Conservation (phyloP, 2,888 invertebrate species). For the Lumbricus terrestris region DNA sequence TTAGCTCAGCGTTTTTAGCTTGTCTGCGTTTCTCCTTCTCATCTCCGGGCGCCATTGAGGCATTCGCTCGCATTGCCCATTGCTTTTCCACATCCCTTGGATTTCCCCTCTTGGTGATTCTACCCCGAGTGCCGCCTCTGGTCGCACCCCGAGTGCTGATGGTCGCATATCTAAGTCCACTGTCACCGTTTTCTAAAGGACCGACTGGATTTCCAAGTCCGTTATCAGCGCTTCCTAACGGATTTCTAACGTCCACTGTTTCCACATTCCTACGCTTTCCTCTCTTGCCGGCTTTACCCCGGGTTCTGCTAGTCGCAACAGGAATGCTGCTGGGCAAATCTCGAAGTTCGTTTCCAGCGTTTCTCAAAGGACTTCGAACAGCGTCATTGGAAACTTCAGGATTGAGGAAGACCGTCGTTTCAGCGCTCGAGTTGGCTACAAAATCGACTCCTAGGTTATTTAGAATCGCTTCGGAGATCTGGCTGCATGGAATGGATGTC, state of each 20-base stretch:
- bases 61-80: too few relatives aligned
- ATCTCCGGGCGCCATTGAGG: not conserved
- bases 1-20: not conserved
- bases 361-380: not conserved
- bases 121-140: not conserved
- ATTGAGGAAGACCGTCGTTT: not conserved
- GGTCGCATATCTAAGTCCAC: not conserved
- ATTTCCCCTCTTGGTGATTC: not conserved
- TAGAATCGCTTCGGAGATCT: not conserved
- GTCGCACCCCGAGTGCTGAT: not conserved
- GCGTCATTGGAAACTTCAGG: not conserved
- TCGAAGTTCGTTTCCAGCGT: too few relatives aligned
- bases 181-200: not conserved
- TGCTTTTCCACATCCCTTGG: not conserved
- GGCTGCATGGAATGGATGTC: not conserved
- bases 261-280: too few relatives aligned
- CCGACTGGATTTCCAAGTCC: too few relatives aligned
- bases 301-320: too few relatives aligned
- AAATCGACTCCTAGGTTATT: not conserved
- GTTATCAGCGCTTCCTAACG: too few relatives aligned
- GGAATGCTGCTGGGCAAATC: too few relatives aligned
- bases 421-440: not conserved
- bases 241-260: not conserved
- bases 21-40: not conserved
- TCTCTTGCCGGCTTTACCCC: too few relatives aligned